Percentiles rank a stretch among this genome's conserved stretches.
phyloP scores from a whole-genome alignment of 23 tunicate genomes.

The Diplosoma virens region DNA sequence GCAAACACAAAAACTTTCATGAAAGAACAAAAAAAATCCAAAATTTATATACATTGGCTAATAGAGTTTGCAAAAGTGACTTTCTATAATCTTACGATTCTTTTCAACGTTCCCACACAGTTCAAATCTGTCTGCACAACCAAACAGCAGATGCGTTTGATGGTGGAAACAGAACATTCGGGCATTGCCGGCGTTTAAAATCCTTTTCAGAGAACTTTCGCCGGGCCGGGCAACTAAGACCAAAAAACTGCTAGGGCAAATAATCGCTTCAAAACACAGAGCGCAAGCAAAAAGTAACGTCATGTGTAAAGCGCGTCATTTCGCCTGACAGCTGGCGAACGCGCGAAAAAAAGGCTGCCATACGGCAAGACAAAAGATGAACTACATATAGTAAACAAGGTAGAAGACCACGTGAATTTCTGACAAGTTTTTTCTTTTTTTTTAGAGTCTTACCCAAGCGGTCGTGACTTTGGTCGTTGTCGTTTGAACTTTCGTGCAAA shows the following conservation, averaged over 20 bases:
- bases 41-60: too few relatives aligned
- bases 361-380: constrained; percentile 7
- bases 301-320: neutral
- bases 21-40: too few relatives aligned
- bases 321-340: constrained; percentile 27
- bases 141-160: too few relatives aligned
- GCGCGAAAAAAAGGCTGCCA: constrained; percentile 32
- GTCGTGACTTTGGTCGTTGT: neutral
- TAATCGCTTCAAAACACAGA: constrained; percentile 11
- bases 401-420: neutral
- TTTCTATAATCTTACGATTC: too few relatives aligned
- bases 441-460: neutral
- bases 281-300: constrained; percentile 3
- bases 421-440: neutral
- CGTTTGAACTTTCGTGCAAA: constrained; percentile 15
- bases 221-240: neutral
- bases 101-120: constrained; percentile 22
- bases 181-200: too few relatives aligned
- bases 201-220: neutral
- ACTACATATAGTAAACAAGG: constrained; percentile 6
- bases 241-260: neutral
- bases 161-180: too few relatives aligned
- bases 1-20: too few relatives aligned
- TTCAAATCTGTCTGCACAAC: neutral
- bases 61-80: too few relatives aligned